Evolutionary conservation across 53 echinoderm and acorn worm species (phyloP), one percentile per base, ranked within the genome.

Genomic region (Zoroaster sp.): DNA sequence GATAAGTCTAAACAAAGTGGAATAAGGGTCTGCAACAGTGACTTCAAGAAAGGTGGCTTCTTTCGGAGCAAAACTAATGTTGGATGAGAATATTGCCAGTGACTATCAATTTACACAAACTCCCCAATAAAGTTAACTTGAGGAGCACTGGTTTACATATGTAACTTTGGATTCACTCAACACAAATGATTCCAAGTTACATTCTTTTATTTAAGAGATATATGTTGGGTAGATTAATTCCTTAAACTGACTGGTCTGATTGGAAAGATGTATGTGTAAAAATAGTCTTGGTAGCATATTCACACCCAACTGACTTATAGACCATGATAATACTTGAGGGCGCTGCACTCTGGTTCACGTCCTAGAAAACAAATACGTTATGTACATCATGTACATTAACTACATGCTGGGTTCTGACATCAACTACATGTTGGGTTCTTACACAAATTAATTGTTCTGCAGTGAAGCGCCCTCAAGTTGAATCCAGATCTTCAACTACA

Each of bases 1-100:
- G n/a, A n/a, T n/a, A n/a, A n/a, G n/a, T n/a, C n/a, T n/a, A n/a
- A n/a, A n/a, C n/a, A n/a, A n/a, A n/a, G n/a, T n/a, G n/a, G n/a
- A n/a, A 8, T 8, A 23, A 28, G 28, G 66, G 0, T 3, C 8
- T 12, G 12, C 31, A 18, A 7, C 28, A 3, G 4, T n/a, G 20
- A 21, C 73, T 15, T 47, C 75, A 75, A 45, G 75, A 75, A 75
- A 75, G 32, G 46, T 75, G 75, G 49, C 75, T 40, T 39, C 41
- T 2, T 39, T 20, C 41, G 18, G 73, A 70, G 42, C n/a, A 72
- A 72, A 40, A 20, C n/a, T 72, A 23, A 47, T n/a, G n/a, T 20
- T 75, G 49, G 47, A 47, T 75, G 75, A 46, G 33, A 75, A 75
- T 73, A 73, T 40, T 73, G 73, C 73, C 40, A 4, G 40, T 21